Conservation (phyloP, 2,888 invertebrate genomes). For the Macropis europaea region DNA sequence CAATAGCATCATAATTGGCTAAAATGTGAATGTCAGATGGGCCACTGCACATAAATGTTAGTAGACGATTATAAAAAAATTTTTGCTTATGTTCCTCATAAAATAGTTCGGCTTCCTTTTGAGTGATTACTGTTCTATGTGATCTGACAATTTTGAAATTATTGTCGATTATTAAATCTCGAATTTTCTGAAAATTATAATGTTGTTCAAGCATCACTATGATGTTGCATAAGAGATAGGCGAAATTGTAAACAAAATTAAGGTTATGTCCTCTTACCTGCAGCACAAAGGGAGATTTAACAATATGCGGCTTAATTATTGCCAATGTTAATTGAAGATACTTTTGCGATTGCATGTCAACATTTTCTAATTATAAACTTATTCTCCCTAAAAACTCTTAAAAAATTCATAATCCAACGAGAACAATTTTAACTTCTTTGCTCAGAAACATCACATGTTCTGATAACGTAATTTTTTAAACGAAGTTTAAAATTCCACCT, state of each 20-base stretch:
- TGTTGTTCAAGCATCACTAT: slow-evolving; percentile 15
- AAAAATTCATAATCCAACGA: background rate
- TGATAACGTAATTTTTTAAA: background rate
- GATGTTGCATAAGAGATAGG: background rate
- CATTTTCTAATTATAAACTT: slow-evolving; percentile 35
- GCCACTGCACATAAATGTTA: slow-evolving; percentile 93
- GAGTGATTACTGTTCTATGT: slow-evolving; percentile 84
- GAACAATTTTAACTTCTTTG: background rate
- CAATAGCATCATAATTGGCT: slow-evolving; percentile 88
- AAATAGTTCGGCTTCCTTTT: slow-evolving; percentile 86
- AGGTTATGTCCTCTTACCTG: slow-evolving; percentile 77
- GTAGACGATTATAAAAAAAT: slow-evolving; percentile 91
- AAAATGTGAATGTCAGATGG: slow-evolving; percentile 90
- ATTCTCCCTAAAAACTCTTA: background rate
- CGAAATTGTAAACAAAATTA: background rate
- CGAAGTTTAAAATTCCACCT: too few relatives aligned
- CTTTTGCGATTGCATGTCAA: slow-evolving; percentile 59
- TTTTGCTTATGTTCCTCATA: slow-evolving; percentile 91
- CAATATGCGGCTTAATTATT: slow-evolving; percentile 92
- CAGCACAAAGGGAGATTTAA: slow-evolving; percentile 88
- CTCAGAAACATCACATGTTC: background rate
- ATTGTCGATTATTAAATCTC: slow-evolving; percentile 84
- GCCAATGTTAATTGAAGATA: slow-evolving; percentile 88
- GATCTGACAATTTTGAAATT: slow-evolving; percentile 88
- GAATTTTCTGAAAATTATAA: slow-evolving; percentile 82